Conservation (phyloP, 2,113 vertebrate genomes). For the Monarcha castaneiventris region DNA sequence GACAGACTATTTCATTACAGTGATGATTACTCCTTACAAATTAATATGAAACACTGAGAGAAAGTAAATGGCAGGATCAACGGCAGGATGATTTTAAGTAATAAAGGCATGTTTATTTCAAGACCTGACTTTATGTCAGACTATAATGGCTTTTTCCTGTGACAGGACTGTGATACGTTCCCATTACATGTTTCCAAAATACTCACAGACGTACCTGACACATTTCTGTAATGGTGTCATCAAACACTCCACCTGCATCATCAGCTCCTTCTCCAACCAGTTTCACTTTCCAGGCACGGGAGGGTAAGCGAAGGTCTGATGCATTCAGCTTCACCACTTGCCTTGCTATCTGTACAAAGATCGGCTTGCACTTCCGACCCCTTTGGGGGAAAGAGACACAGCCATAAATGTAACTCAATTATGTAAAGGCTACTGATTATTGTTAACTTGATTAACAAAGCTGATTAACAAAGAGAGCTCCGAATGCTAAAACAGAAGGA, state of each 20-base stretch:
- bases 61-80: neutral
- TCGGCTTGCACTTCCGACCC: conserved; percentile 86
- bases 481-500: neutral
- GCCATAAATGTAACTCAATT: neutral
- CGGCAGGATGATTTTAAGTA: neutral
- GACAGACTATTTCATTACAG: neutral
- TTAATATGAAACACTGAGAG: neutral
- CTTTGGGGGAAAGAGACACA: conserved; percentile 23
- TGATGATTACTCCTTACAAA: neutral
- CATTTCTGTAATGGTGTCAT: conserved; percentile 88
- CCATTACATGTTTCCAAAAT: neutral
- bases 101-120: neutral
- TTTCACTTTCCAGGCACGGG: conserved; percentile 86
- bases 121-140: neutral
- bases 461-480: neutral
- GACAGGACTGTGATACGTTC: neutral
- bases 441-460: neutral
- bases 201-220: conserved; percentile 74
- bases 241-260: conserved; percentile 86
- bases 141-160: neutral
- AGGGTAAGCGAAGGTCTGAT: conserved; percentile 83
- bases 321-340: conserved; percentile 87
- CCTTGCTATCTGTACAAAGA: conserved; percentile 85
- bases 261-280: conserved; percentile 85
- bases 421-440: neutral